Conservation (phyloP, 2,113 vertebrate genomes). For the Mormyrus lacerda region DNA sequence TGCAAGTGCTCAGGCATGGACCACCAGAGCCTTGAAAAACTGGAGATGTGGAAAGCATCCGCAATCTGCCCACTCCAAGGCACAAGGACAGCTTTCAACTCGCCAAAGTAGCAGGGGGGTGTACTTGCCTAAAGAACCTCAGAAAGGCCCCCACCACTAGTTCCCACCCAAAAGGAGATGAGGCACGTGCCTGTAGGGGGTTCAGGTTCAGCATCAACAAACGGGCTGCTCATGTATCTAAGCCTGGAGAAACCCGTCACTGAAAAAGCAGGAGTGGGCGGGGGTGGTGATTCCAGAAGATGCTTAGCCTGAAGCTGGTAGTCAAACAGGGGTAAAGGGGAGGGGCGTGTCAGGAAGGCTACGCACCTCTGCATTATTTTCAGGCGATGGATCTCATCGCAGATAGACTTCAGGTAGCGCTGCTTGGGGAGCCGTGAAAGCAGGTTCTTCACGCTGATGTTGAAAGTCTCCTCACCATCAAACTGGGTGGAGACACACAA, state of each 20-base stretch:
- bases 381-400: conserved; percentile 86
- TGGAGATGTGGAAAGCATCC: not conserved
- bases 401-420: conserved; percentile 84
- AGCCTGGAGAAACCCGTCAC: not conserved
- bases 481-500: conserved; percentile 56
- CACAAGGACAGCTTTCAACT: not conserved
- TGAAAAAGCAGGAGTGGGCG: not conserved
- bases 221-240: not conserved
- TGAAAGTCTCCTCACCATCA: conserved; percentile 79
- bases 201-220: not conserved
- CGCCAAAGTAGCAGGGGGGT: not conserved
- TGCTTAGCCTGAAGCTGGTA: not conserved
- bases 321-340: not conserved
- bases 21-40: not conserved
- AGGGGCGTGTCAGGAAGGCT: not conserved
- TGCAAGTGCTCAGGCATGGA: not conserved
- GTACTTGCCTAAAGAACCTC: not conserved
- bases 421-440: conserved; percentile 84
- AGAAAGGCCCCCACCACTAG: too few species aligned
- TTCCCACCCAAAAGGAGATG: not conserved
- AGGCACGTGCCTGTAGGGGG: not conserved
- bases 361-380: conserved; percentile 82
- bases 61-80: not conserved
- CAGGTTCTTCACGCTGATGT: conserved; percentile 81
- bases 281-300: not conserved